Percentiles rank a stretch among this genome's conserved stretches.
Evolutionary conservation across 2,888 invertebrate species (phyloP).

Genomic region (Parnassius orleans): DNA sequence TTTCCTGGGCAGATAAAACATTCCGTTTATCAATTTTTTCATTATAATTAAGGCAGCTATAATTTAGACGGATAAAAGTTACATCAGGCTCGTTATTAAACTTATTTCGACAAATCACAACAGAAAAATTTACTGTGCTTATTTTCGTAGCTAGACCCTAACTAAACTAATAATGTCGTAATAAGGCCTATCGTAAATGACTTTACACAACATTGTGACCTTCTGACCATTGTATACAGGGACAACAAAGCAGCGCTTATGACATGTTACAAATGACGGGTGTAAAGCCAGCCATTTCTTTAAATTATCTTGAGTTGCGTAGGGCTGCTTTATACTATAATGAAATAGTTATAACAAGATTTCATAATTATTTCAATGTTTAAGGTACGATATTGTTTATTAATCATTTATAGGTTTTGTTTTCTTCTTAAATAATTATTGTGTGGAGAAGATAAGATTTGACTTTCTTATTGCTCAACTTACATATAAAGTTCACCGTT

Average conservation of each 20-base stretch:
- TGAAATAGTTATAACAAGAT: too few relatives aligned
- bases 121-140: too few relatives aligned
- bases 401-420: neutral
- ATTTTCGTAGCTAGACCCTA: neutral
- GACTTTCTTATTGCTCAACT: too few relatives aligned
- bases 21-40: too few relatives aligned
- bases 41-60: too few relatives aligned
- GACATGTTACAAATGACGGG: constrained; percentile 10
- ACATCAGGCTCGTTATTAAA: too few relatives aligned
- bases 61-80: too few relatives aligned
- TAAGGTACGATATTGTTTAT: too few relatives aligned
- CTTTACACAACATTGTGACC: constrained; percentile 43
- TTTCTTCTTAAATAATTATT: neutral
- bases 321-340: neutral
- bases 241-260: constrained; percentile 37
- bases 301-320: neutral
- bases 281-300: constrained; percentile 3
- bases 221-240: constrained; percentile 42
- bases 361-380: neutral
- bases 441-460: too few relatives aligned
- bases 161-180: constrained; percentile 16
- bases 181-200: constrained; percentile 12
- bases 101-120: too few relatives aligned
- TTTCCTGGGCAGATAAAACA: too few relatives aligned
- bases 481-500: too few relatives aligned